phyloP scores from a whole-genome alignment of 2,113 vertebrate genomes.

The Halichoeres trimaculatus region DNA sequence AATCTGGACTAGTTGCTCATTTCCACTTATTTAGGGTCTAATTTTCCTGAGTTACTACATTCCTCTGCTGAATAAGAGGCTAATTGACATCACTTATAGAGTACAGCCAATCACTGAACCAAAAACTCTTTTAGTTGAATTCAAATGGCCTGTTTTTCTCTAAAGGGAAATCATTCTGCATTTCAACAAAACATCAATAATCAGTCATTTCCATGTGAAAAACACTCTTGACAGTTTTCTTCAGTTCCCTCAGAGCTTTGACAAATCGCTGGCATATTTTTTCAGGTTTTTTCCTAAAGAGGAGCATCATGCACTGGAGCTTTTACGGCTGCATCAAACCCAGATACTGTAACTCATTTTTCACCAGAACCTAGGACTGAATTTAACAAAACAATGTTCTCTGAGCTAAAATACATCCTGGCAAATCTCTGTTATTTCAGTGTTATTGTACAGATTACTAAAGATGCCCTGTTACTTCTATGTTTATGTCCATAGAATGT shows the following conservation, averaged over 20 bases:
- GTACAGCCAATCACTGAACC: conserved; percentile 47
- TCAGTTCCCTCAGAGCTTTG: conserved; percentile 34
- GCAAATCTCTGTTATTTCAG: conserved; percentile 62
- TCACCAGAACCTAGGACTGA: conserved; percentile 47
- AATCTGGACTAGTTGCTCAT: conserved; percentile 49
- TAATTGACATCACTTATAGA: conserved; percentile 59
- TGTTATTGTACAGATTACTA: conserved; percentile 66
- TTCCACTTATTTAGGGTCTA: conserved; percentile 51
- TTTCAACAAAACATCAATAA: conserved; percentile 64
- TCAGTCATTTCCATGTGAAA: conserved; percentile 54
- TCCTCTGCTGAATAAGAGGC: conserved; percentile 53
- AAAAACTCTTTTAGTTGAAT: conserved; percentile 49
- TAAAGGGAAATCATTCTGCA: conserved; percentile 50
- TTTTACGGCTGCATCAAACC: conserved; percentile 30
- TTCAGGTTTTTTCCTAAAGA: conserved; percentile 47
- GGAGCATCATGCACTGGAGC: conserved; percentile 20
- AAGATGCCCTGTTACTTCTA: conserved; percentile 69
- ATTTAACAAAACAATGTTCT: conserved; percentile 51
- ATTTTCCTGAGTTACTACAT: conserved; percentile 53
- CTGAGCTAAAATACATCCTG: conserved; percentile 51
- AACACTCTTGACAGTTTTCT: conserved; percentile 37
- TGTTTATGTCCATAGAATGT: conserved; percentile 76
- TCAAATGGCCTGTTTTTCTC: conserved; percentile 68
- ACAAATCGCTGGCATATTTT: conserved; percentile 60
- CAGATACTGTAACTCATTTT: conserved; percentile 61